Conservation (phyloP, 1,140 invertebrate species). For the Scaptomyza pallida region DNA sequence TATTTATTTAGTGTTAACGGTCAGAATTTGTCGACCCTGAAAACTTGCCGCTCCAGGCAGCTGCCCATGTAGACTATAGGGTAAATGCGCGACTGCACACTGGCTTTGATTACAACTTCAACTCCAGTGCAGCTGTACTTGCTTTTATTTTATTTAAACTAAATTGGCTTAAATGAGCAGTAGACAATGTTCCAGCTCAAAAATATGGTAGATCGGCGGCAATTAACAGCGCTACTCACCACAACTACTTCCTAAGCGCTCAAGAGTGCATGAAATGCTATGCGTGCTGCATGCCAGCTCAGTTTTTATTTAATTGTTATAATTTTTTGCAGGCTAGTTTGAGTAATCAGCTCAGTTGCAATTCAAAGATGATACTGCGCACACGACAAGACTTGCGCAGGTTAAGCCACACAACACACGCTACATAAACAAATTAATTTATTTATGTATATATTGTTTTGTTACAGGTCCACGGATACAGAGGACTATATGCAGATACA, state of each 20-base stretch:
- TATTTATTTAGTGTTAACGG: no score
- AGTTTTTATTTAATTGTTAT: constrained; percentile 13
- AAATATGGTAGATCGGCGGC: background rate
- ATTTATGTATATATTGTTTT: no score
- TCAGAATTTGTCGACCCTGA: no score
- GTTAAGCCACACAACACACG: constrained; percentile 38
- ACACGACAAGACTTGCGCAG: constrained; percentile 79
- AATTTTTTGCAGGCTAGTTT: constrained; percentile 1
- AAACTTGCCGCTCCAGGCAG: no score
- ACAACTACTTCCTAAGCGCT: constrained; percentile 56
- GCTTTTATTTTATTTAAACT: no score
- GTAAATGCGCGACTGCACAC: background rate
- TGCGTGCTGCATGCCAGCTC: constrained; percentile 70
- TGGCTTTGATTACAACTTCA: background rate
- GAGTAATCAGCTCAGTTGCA: constrained; percentile 60
- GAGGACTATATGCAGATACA: constrained; percentile 84
- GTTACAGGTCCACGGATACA: constrained; percentile 78
- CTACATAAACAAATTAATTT: background rate
- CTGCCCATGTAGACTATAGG: no score
- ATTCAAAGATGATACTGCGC: constrained; percentile 77
- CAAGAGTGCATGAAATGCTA: constrained; percentile 83
- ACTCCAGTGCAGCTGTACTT: background rate
- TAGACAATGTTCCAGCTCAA: constrained; percentile 19
- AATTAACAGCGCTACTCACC: constrained; percentile 3
- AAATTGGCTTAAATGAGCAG: constrained; percentile 71